Evolutionary conservation across 2,888 invertebrate genomes (phyloP), one percentile per base, ranked within the genome.

Genomic region (Epinotia ramella): DNA sequence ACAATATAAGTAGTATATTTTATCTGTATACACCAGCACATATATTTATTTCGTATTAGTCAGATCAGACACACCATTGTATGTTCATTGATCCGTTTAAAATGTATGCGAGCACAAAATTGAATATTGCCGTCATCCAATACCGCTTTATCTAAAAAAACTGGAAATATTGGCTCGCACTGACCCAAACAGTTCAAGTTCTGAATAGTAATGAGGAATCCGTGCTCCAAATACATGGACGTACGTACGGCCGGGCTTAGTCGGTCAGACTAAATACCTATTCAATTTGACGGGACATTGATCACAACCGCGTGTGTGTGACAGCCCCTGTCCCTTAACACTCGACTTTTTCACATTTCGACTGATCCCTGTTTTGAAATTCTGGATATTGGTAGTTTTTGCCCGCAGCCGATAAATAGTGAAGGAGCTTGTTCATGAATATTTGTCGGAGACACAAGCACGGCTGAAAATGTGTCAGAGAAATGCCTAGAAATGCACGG

Each of bases 281-380:
- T 90, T 89, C 88, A 90, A 90, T 90, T 90, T 89, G 88, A 86
- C 88, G 89, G 89, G 83, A 89, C 89, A 89, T 89, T 91, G 91
- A 89, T 89, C 89, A 89, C 86, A 86, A 84, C 82, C 80, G 82
- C 81, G 81, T 85, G 85, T 81, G 83, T 84, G 82, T 84, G 88
- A 87, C 86, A 87, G 82, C 78, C 78, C 80, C 79, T 81, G 84
- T 84, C 84, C 86, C 83, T 84, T 86, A 86, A 82, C 84, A 82
- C 80, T 82, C 84, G 81, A 87, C 85, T 86, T 85, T 84, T 84
- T 56, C 57, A 73, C 81, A 84, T 85, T 87, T 81, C 77, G 80
- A 80, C 80, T 79, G 81, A 85, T 85, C 76, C 73, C 76, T 77
- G 75, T 78, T 78, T 77, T 75, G 76, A 78, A 77, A 75, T 69